Evolutionary conservation across 2,888 invertebrate species (phyloP), one percentile per base, ranked within the genome.

Genomic region (Hemicrepidius hirtus): DNA sequence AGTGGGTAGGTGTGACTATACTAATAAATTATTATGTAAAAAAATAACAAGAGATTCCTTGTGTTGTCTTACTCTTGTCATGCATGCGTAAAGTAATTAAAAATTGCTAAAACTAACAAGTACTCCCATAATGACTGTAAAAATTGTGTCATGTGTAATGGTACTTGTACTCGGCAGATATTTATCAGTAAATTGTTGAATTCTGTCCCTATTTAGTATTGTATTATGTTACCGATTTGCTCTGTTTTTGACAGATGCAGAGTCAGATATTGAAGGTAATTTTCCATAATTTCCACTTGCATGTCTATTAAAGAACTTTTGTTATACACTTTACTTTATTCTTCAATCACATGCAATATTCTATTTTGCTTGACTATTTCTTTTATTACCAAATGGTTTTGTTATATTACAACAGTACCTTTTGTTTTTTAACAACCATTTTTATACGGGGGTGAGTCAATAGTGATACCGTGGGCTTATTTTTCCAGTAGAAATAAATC

Each of bases 1-100:
- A 80, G 93, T 95, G 79, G 93, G 95, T 95, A 85, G 86, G 90
- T 87, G n/a, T 53, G 57, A 4, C 12, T 41, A n/a, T n/a, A n/a
- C 9, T 13, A 37, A 4, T 10, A 3, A 20, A 4, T 41, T 13
- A 3, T 12, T 12, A 12, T 12, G 7, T 13, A 57, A 57, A 57
- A 57, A 57, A 57, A 20, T 5, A 21, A 37, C 37, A 37, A 20
- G 16, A 37, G 21, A 37, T 12, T 35, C 57, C 57, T 57, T 35
- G 16, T 57, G 57, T 57, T 50, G 35, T 55, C 55, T 18, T 13
- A 13, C 20, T 57, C n/a, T 35, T 57, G 9, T 57, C 57, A 37
- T 57, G 57, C 57, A 57, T 57, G 57, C 12, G 12, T 32, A 55
- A 55, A 18, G n/a, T 55, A n/a, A 16, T 13, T 55, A 20, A 55